Evolutionary conservation across 2,113 vertebrate species (phyloP).

Genomic region (Coreoperca whiteheadi): DNA sequence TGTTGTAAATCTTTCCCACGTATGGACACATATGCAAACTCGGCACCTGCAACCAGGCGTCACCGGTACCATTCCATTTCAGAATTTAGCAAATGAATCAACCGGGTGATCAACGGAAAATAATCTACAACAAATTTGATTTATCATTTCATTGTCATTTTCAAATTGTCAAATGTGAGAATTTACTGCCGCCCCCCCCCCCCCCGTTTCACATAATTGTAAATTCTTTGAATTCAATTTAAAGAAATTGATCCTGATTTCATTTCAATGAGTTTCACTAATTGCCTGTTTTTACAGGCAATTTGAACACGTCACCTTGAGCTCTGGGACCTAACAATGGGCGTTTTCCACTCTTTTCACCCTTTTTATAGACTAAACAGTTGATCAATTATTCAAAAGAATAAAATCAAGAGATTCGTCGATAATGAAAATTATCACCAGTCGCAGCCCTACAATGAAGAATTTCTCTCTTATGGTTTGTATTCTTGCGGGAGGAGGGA

Average conservation of each 20-base stretch:
- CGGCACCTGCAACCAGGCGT: no score
- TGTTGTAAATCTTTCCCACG: no score
- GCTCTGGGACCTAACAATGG: background rate
- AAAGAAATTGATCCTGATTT: no score
- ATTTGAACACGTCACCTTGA: background rate
- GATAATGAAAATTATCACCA: background rate
- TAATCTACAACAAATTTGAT: background rate
- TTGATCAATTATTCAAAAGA: background rate
- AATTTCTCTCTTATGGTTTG: constrained; percentile 8
- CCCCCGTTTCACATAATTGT: background rate
- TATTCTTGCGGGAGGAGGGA: constrained; percentile 54
- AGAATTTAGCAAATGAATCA: background rate
- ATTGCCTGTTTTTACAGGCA: background rate
- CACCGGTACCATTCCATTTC: background rate
- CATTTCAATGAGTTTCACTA: no score
- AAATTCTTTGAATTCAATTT: background rate
- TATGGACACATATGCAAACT: background rate
- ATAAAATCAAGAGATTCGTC: background rate
- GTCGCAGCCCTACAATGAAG: constrained; percentile 1
- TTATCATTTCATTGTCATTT: no score
- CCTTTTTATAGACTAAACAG: background rate
- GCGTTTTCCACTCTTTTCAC: background rate
- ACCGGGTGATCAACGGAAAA: background rate
- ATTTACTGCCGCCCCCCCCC: no score
- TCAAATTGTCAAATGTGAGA: background rate